Conservation (phyloP, 2,113 vertebrate species). For the Mus musculus region GRCm39 chr5:143045001-143045500, state of each 20-base stretch:
- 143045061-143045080: neutral
- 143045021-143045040: neutral
- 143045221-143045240: neutral
- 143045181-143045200: neutral
- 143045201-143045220: neutral
- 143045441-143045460: slow-evolving; percentile 48
- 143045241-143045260: neutral
- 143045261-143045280: neutral
- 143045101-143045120: neutral
- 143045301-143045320: neutral
- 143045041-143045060: neutral
- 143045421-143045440: neutral
- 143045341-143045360: neutral
- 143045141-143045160: neutral
- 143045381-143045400: neutral
- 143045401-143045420: neutral
- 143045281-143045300: neutral
- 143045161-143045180: neutral
- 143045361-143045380: neutral
- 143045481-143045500: slow-evolving; percentile 34
- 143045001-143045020: neutral
- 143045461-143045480: slow-evolving; percentile 1
- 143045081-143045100: neutral
- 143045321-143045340: neutral
- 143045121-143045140: neutral